These are phyloP conservation scores for Hemiprocne comata DNA, from an alignment of 2,113 vertebrate genomes.

Conservation along the genomic window DNA sequence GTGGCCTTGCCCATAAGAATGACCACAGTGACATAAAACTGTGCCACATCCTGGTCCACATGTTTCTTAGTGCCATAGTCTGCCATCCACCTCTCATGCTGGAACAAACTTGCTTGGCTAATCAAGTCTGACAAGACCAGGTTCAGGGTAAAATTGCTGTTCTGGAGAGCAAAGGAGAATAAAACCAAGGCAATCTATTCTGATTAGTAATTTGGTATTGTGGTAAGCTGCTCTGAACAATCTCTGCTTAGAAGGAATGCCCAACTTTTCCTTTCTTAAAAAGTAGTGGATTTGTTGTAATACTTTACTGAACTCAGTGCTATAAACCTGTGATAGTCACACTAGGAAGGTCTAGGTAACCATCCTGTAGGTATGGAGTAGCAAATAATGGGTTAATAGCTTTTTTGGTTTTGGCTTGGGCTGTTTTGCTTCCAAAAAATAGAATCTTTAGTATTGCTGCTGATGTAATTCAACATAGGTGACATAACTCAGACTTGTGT, in stretches of 20 bases:
- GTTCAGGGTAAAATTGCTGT: neutral
- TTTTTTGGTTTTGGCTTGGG: neutral
- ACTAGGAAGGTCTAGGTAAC: neutral
- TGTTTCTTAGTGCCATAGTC: neutral
- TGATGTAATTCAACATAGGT: neutral
- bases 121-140: neutral
- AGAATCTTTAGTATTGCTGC: neutral
- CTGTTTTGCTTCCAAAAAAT: neutral
- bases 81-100: neutral
- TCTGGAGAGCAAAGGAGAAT: neutral
- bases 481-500: neutral
- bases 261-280: neutral
- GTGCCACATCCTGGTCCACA: neutral
- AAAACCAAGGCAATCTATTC: neutral
- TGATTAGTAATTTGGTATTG: neutral
- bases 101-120: neutral
- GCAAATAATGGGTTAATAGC: neutral
- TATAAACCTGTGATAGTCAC: neutral
- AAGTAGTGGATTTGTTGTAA: neutral
- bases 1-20: neutral
- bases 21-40: rapidly evolving
- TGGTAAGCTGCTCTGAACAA: neutral
- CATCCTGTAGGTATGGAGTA: neutral
- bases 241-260: neutral
- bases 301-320: neutral